Evolutionary conservation across 2,113 vertebrate species (phyloP).

Genomic region (Apeltes quadracus): DNA sequence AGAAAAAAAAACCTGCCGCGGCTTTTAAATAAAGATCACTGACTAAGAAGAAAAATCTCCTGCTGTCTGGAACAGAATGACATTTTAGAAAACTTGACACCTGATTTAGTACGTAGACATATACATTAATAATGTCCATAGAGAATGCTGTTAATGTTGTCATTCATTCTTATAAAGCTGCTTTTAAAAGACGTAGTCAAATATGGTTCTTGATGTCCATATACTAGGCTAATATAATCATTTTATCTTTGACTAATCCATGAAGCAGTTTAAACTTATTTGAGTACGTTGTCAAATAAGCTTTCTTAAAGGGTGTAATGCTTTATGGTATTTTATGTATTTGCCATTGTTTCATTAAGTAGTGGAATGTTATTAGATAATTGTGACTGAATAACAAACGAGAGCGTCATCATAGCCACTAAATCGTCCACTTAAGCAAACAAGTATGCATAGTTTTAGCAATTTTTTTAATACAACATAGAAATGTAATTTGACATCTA

Average conservation of each 20-base stretch:
- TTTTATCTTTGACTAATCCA: neutral
- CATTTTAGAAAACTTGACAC: neutral
- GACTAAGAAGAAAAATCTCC: slow-evolving; percentile 4
- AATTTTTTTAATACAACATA: neutral
- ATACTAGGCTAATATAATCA: neutral
- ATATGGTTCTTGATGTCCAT: neutral
- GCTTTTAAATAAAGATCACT: slow-evolving; percentile 7
- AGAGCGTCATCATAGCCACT: neutral
- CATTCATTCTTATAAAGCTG: neutral
- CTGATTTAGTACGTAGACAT: slow-evolving; percentile 8
- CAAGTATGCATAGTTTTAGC: slow-evolving; percentile 34
- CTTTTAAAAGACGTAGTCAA: neutral
- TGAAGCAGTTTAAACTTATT: neutral
- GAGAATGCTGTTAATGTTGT: slow-evolving; percentile 1
- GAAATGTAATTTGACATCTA: slow-evolving; percentile 25
- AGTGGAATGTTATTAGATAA: neutral
- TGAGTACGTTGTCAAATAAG: neutral
- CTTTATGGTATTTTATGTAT: slow-evolving; percentile 18
- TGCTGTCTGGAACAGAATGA: neutral
- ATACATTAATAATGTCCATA: slow-evolving; percentile 8
- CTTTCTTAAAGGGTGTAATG: neutral
- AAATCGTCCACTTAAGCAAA: slow-evolving; percentile 14
- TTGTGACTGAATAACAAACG: neutral
- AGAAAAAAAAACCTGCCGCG: neutral
- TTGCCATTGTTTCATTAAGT: neutral